Evolutionary conservation across 2,113 vertebrate species (phyloP).

Genomic region (Campylorhamphus procurvoides): DNA sequence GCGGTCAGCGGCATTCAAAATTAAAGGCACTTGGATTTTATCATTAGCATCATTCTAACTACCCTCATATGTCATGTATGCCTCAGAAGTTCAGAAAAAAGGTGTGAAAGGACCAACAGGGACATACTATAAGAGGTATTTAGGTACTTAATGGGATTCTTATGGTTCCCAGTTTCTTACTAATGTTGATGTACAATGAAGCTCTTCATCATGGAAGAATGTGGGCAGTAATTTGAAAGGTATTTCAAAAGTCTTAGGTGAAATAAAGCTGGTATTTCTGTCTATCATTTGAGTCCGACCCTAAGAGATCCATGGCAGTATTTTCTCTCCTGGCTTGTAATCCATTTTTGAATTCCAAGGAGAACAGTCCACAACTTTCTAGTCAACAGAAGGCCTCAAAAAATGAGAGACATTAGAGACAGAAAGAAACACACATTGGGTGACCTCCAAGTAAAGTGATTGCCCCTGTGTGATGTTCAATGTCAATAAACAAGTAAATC

Average conservation of each 20-base stretch:
- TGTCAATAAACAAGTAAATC: constrained; percentile 5
- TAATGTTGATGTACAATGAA: neutral
- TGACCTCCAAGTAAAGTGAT: constrained; percentile 1
- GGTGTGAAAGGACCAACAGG: neutral
- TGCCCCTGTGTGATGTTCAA: constrained; percentile 4
- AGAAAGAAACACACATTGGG: constrained; percentile 14
- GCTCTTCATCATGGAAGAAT: neutral
- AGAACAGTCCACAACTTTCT: neutral
- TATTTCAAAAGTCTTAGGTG: neutral
- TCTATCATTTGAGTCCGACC: neutral
- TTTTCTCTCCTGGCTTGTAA: constrained; percentile 2
- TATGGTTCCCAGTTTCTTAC: neutral
- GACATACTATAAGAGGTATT: neutral
- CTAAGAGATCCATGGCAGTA: neutral
- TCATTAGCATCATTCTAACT: neutral
- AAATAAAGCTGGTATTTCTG: neutral
- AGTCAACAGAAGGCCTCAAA: constrained; percentile 20
- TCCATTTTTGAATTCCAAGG: constrained; percentile 6
- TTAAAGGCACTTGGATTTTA: neutral
- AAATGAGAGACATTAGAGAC: neutral
- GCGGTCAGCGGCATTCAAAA: neutral
- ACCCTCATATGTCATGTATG: fast-evolving
- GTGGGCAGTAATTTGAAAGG: neutral
- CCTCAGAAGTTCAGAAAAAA: neutral
- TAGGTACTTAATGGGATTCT: neutral